Base-by-base conservation (phyloP, 2,888 invertebrate genomes). In the Chrysolina oricalcia region DNA sequence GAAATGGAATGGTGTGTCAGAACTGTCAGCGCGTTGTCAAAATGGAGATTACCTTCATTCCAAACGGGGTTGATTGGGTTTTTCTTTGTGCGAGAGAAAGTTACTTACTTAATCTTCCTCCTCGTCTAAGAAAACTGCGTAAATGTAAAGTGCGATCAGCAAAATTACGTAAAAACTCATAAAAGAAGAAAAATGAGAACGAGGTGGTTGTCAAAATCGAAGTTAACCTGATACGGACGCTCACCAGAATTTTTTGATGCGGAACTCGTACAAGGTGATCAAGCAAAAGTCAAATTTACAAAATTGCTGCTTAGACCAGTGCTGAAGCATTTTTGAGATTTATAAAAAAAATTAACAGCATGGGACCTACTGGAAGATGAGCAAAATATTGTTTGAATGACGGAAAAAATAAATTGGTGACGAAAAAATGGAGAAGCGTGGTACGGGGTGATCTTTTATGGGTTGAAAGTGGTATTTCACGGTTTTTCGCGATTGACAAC, bases 41-140 rank as follows among this genome's bases (percentile, higher is more conserved):
- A 77, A 69, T 19, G 40, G 21, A n/a, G n/a, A 53, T 70, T 74
- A 79, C 79, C 79, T 79, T 79, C 79, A 79, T 79, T 43, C 23
- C 67, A 62, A 35, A 68, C 8, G 40, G 11, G 10, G 15, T 15
- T 9, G 48, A 53, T 23, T 53, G 19, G 15, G n/a, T 35, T 1
- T 17, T 53, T 21, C 8, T 40, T 21, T 5, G 19, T 19, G 9
- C 17, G n/a, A 17, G 27, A 59, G 2, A 35, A 35, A 27, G 10
- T 27, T 13, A 8, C 21, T 53, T 40, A 21, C 68, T 67, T 11
- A 27, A 5, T 15, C 46, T n/a, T 68, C 68, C 27, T 68, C 68
- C 19, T 68, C 53, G 19, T 50, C 50, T 11, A 68, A 40, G 13
- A 68, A 9, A 5, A 53, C n/a, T 53, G 41, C 50, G 53, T 56